phyloP scores from a whole-genome alignment of 1,140 invertebrate species.

The Psix sp. region DNA sequence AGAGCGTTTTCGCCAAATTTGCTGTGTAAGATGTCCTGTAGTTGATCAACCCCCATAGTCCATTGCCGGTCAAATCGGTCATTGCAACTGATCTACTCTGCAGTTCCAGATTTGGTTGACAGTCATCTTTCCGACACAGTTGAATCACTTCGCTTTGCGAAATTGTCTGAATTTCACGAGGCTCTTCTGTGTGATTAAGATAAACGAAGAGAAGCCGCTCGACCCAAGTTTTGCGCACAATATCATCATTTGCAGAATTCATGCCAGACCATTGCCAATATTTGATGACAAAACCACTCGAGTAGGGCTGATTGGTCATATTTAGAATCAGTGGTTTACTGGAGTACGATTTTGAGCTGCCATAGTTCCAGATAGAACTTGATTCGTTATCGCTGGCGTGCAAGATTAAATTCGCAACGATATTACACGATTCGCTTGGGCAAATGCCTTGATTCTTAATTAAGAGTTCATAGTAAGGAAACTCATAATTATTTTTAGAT shows the following conservation, averaged over 20 bases:
- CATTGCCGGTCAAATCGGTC: constrained; percentile 84
- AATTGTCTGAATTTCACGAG: constrained; percentile 84
- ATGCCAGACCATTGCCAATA: constrained; percentile 84
- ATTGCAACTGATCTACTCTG: constrained; percentile 84
- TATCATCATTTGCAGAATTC: constrained; percentile 33
- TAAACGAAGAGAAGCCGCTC: constrained; percentile 86
- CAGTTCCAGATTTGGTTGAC: constrained; percentile 84
- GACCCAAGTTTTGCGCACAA: constrained; percentile 78
- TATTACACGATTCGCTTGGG: constrained; percentile 80
- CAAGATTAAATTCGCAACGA: constrained; percentile 80
- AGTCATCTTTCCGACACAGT: constrained; percentile 81
- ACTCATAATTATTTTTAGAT: constrained; percentile 58
- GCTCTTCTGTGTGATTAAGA: constrained; percentile 84
- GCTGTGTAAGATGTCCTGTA: constrained; percentile 76
- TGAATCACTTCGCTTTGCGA: constrained; percentile 84
- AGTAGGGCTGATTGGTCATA: constrained; percentile 71
- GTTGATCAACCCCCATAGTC: constrained; percentile 84
- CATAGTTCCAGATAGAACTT: constrained; percentile 78
- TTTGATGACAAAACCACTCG: constrained; percentile 86
- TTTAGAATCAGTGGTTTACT: constrained; percentile 82
- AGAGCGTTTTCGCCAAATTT: constrained; percentile 56
- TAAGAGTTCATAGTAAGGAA: constrained; percentile 73
- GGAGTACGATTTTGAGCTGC: constrained; percentile 80
- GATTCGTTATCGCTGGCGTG: constrained; percentile 77
- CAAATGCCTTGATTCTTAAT: constrained; percentile 82